These are phyloP conservation scores for Ephydatia muelleri DNA, from an alignment of 37 sponge, comb jelly and placozoan species.

Conservation along the genomic window DNA sequence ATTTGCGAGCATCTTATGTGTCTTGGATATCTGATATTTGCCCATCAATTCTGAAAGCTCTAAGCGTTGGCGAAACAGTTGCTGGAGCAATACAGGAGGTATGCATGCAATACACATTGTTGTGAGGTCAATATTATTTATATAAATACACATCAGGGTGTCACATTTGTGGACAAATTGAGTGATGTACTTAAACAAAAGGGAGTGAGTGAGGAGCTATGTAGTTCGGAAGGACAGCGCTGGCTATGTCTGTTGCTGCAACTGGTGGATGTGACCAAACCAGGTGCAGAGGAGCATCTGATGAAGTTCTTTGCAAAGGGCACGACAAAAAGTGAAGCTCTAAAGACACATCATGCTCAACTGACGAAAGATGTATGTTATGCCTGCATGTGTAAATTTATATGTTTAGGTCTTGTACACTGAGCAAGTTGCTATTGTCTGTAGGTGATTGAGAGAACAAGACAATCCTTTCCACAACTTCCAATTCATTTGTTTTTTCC, in stretches of 20 bases:
- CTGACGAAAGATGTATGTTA: slow-evolving; percentile 19
- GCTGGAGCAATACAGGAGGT: not conserved
- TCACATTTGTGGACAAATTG: slow-evolving; percentile 16
- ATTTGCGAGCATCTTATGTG: not conserved
- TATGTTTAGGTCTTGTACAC: not conserved
- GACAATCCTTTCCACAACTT: not conserved
- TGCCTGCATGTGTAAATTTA: not conserved
- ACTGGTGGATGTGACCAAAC: slow-evolving; percentile 40
- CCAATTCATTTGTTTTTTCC: slow-evolving; percentile 12
- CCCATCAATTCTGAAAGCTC: not conserved
- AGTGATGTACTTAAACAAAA: not conserved
- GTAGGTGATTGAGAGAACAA: not conserved
- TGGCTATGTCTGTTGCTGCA: slow-evolving; percentile 41
- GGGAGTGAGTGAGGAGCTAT: not conserved
- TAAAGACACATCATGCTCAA: slow-evolving; percentile 14
- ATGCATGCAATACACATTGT: too few relatives aligned
- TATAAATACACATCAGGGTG: slow-evolving; percentile 6
- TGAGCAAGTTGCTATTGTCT: too few relatives aligned
- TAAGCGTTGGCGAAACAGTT: not conserved
- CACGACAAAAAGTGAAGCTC: not conserved
- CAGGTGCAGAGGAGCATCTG: slow-evolving; percentile 6
- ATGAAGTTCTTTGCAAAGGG: slow-evolving; percentile 8
- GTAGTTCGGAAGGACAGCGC: slow-evolving; percentile 10
- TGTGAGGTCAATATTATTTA: not conserved
- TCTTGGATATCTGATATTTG: not conserved